Conservation (phyloP, 2,797 vertebrate genomes). For the Melanotaenia maccullochi region DNA sequence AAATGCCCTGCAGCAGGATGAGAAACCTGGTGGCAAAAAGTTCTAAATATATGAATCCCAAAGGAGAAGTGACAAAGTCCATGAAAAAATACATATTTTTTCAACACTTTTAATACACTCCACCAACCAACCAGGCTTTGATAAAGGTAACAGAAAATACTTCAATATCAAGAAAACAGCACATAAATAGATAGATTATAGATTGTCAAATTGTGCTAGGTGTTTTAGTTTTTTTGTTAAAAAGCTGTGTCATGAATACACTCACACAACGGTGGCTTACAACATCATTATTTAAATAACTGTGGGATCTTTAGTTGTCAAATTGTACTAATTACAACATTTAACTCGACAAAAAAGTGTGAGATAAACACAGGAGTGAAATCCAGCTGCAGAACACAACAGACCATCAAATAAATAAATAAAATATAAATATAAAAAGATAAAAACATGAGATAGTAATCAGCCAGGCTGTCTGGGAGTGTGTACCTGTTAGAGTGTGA, state of each 20-base stretch:
- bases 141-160: no score
- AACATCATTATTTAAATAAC: neutral
- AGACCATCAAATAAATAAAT: slow-evolving; percentile 2
- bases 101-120: neutral
- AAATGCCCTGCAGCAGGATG: slow-evolving; percentile 15
- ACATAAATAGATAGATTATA: no score
- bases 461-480: slow-evolving; percentile 19
- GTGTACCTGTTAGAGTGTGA: slow-evolving; percentile 12
- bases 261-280: no score
- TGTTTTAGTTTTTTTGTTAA: no score
- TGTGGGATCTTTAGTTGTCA: neutral
- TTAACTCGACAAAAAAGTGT: neutral
- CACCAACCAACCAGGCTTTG: no score
- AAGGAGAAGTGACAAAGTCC: slow-evolving; percentile 2
- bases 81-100: neutral
- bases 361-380: neutral
- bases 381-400: neutral
- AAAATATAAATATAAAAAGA: neutral
- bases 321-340: neutral
- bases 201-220: no score
- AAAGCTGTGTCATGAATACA: no score
- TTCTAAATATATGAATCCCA: slow-evolving; percentile 13
- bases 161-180: no score
- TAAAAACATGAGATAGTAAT: neutral
- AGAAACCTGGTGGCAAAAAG: slow-evolving; percentile 8